A percentile compares a stretch with the other conserved stretches of the same genome.
These are phyloP conservation scores for Drosophila watanabei DNA, from an alignment of 1,140 invertebrate genomes.

Conservation along the genomic window DNA sequence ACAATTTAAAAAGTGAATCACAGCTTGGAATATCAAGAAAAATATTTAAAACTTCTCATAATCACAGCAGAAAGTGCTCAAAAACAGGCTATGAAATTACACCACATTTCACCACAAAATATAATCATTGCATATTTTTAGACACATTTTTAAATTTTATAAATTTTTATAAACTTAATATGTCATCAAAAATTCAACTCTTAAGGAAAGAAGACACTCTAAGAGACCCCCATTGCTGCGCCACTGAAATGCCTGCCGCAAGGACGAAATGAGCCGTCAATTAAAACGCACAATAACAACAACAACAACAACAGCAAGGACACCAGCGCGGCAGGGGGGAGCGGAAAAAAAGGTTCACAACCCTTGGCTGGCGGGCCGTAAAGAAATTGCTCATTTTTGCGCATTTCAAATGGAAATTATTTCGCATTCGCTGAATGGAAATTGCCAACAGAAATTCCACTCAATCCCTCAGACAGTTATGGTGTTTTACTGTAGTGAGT, in stretches of 20 bases:
- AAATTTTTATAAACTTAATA: neutral
- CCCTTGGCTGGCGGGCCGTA: slow-evolving; percentile 10
- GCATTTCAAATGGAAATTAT: slow-evolving; percentile 72
- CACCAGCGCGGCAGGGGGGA: neutral
- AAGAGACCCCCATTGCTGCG: neutral
- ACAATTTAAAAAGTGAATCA: neutral
- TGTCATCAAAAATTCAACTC: neutral
- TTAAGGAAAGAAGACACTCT: neutral
- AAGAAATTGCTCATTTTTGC: slow-evolving; percentile 78
- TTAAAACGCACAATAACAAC: slow-evolving; percentile 64
- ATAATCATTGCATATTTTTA: too few relatives aligned
- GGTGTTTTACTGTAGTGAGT: slow-evolving; percentile 65
- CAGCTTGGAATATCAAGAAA: neutral
- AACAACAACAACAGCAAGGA: slow-evolving; percentile 12
- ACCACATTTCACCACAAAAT: neutral
- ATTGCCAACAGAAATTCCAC: slow-evolving; percentile 23
- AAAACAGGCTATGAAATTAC: neutral
- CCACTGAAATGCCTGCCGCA: slow-evolving; percentile 18
- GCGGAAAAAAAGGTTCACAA: neutral
- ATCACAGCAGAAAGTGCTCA: too few relatives aligned
- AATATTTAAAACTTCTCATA: neutral
- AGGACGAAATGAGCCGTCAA: slow-evolving; percentile 72
- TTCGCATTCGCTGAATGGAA: slow-evolving; percentile 33
- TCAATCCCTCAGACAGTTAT: slow-evolving; percentile 69
- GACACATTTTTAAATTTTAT: neutral